Evolutionary conservation across 1,140 invertebrate genomes (phyloP).

Genomic region (Drosophila yakuba): DNA sequence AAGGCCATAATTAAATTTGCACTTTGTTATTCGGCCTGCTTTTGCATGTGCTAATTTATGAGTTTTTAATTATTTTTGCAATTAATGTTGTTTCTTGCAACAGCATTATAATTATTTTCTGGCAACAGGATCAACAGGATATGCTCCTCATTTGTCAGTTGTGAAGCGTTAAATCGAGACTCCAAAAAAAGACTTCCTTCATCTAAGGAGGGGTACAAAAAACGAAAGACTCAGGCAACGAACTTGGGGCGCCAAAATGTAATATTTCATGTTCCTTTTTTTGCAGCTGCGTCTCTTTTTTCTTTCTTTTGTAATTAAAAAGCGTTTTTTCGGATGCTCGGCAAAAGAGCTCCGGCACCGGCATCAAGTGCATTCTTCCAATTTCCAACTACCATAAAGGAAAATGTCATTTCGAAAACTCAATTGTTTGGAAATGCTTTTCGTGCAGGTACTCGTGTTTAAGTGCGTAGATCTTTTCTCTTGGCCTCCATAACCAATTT

Average conservation of each 20-base stretch:
- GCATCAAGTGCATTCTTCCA: slow-evolving; percentile 76
- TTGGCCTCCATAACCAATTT: slow-evolving; percentile 28
- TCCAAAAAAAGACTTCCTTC: slow-evolving; percentile 51
- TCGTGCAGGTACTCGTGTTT: slow-evolving; percentile 55
- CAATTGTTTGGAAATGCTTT: slow-evolving; percentile 74
- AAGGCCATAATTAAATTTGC: slow-evolving; percentile 77
- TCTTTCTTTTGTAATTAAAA: slow-evolving; percentile 54
- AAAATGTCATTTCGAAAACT: slow-evolving; percentile 77
- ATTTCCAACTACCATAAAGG: slow-evolving; percentile 21
- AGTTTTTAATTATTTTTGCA: slow-evolving; percentile 81
- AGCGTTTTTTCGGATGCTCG: slow-evolving; percentile 42
- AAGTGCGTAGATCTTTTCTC: slow-evolving; percentile 45
- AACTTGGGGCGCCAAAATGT: slow-evolving; percentile 65
- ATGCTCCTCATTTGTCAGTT: slow-evolving; percentile 80
- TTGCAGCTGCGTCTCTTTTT: slow-evolving; percentile 64
- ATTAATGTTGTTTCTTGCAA: slow-evolving; percentile 58
- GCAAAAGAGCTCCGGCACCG: slow-evolving; percentile 58
- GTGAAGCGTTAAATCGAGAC: slow-evolving; percentile 57
- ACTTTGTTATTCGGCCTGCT: slow-evolving; percentile 46
- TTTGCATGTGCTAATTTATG: slow-evolving; percentile 67
- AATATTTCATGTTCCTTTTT: slow-evolving; percentile 47
- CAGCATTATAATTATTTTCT: slow-evolving; percentile 67
- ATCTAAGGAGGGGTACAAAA: slow-evolving; percentile 7
- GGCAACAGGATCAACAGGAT: slow-evolving; percentile 78
- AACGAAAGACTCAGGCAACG: slow-evolving; percentile 74